phyloP scores from a whole-genome alignment of 2,797 vertebrate species.

The Sardinella longiceps region DNA sequence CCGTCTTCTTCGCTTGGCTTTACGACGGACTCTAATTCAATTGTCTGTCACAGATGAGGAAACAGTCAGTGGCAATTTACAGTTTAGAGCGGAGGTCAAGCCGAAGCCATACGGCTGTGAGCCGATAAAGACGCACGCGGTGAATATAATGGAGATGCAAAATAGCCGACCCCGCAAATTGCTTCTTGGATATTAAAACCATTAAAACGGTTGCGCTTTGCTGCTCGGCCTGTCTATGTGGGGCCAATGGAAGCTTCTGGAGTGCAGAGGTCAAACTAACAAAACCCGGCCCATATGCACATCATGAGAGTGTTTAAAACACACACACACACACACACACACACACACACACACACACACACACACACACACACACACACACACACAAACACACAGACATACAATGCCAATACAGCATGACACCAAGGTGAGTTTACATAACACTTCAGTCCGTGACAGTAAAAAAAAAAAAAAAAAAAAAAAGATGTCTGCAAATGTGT shows the following conservation, averaged over 20 bases:
- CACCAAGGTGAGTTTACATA: too few relatives aligned
- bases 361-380: background rate
- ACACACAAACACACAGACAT: background rate
- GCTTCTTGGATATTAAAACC: background rate
- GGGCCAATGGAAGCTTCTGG: background rate
- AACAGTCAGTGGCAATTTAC: conserved; percentile 10
- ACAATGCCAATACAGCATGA: background rate
- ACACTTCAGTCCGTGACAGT: background rate
- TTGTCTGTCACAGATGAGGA: conserved; percentile 17
- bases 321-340: background rate
- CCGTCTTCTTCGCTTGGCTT: background rate
- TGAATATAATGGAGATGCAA: background rate
- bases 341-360: background rate
- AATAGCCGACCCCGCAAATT: background rate
- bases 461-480: background rate
- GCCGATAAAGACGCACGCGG: background rate
- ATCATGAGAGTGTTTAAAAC: background rate
- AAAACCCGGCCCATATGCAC: background rate
- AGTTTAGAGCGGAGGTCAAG: conserved; percentile 19
- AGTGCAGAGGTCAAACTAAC: background rate
- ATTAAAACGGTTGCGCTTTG: background rate
- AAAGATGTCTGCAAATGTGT: background rate
- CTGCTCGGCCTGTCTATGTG: background rate
- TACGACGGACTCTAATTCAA: conserved; percentile 7
- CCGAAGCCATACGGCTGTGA: background rate